Evolutionary conservation across 2,888 invertebrate species (phyloP), one percentile per base, ranked within the genome.

Genomic region (Leucophora obtusa): DNA sequence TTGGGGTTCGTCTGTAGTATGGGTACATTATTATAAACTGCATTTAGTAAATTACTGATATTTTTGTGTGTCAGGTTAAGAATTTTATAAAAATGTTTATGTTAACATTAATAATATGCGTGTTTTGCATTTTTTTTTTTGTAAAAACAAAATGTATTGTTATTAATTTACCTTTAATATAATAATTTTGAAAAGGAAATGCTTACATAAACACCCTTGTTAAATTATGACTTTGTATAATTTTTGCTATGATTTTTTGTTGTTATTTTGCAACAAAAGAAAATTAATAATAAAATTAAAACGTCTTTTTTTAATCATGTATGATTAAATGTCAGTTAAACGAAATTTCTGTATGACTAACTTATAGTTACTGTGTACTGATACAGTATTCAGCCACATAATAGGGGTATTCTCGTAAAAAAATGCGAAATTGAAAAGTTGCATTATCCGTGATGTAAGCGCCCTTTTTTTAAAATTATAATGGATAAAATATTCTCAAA

Each of bases 171-270:
- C 6, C 54, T 35, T n/a, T 33, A 11, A 28, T 18, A 18, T 47
- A 47, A 11, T 47, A 47, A 14, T 47, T 47, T 65, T 79, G 73
- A 79, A 73, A 65, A 79, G 79, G 69, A 79, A 79, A 79, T 79
- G 47, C 47, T 73, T 43, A 53, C 38, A n/a, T 17, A 38, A 58
- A 70, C 63, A 76, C 53, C 43, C 65, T 66, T 66, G 17, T n/a
- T 50, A 54, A 21, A n/a, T 54, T 63, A 69, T 51, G n/a, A 63
- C 28, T 58, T 56, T 62, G 21, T 62, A n/a, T n/a, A 51, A 56
- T 28, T 6, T 28, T 28, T 28, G 28, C 28, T 28, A 28, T 7
- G 28, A 28, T 28, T 28, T 28, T 28, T 28, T 14, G 17, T 62
- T 38, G 15, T 51, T 53, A 14, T 51, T 18, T 54, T 35, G 18